Conservation (phyloP, 2,888 invertebrate genomes). For the Heteropelma amictum region DNA sequence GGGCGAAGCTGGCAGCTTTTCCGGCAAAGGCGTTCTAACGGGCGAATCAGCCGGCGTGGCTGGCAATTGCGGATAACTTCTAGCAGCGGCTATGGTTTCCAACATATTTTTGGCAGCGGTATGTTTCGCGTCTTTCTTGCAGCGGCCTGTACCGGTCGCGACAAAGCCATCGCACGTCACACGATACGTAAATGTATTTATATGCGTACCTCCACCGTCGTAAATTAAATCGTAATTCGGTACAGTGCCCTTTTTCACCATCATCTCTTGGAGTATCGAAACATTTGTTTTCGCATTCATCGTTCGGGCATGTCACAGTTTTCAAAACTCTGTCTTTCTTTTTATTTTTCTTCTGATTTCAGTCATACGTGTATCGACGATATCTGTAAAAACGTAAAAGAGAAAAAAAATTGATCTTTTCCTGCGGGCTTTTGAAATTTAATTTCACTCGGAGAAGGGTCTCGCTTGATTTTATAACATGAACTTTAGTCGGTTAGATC, state of each 20-base stretch:
- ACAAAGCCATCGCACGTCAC: constrained; percentile 70
- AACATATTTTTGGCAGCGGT: constrained; percentile 76
- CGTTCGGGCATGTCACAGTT: constrained; percentile 16
- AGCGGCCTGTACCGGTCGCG: constrained; percentile 74
- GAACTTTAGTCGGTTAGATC: too few species aligned
- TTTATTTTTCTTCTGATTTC: not conserved
- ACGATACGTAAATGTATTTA: constrained; percentile 74
- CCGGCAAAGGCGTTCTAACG: constrained; percentile 63
- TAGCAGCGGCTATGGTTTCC: constrained; percentile 67
- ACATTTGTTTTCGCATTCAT: constrained; percentile 81
- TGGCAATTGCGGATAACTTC: constrained; percentile 68
- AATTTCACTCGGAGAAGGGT: too few species aligned
- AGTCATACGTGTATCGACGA: not conserved
- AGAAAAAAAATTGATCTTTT: too few species aligned
- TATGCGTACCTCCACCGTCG: constrained; percentile 74
- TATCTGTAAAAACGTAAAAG: not conserved
- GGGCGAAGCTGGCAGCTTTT: constrained; percentile 54
- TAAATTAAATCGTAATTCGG: constrained; percentile 80
- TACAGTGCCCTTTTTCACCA: constrained; percentile 79
- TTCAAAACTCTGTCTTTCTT: not conserved
- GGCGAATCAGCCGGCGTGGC: constrained; percentile 68
- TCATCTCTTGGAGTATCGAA: constrained; percentile 84
- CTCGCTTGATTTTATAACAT: too few species aligned
- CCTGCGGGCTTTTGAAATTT: too few species aligned
- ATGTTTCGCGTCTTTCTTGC: constrained; percentile 78